Base-by-base conservation (phyloP, 2,113 vertebrate species). In the Progne subis region DNA sequence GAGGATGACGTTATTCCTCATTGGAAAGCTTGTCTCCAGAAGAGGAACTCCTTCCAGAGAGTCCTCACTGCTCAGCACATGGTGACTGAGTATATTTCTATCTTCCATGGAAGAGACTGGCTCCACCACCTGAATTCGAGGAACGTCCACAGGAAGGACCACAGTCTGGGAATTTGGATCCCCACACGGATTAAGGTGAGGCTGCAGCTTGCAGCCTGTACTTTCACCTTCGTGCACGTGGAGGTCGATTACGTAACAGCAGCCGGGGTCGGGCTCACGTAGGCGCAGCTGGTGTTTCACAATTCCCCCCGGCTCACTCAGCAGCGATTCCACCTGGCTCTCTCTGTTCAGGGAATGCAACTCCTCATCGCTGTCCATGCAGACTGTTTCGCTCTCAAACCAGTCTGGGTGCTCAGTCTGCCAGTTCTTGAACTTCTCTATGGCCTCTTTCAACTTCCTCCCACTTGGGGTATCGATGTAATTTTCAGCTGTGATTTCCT, bases 351-450 rank as follows among this genome's bases (percentile, higher is more conserved):
- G 87, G 60, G 94, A 96, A 3, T 86, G 91, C 61, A 91, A n/a
- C 16, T 31, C 90, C 43, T 96, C 97, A 7, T 98, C 98, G 18
- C 97, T 98, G 6, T 97, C 97, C 6, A 39, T 46, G 23, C 60
- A 72, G 37, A 98, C 59, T 25, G 97, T 98, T 96, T 99, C 98
- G 5, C 63, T 97, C 86, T 99, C 98, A 88, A 99, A 99, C 99
- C 99, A 99, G 55, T 99, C 97, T 0, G 98, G 98, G 55, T 98
- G 96, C 39, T 98, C 97, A 4, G 43, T 11, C 95, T 99, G 99
- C 97, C 98, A 98, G 20, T 53, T 92, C 81, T 60, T 97, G 96
- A 99, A 99, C 55, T 94, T 96, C 21, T 98, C 90, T 20, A 99
- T 87, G 5, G 99, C 99, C 6, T 96, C 85, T 63, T 85, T 98